phyloP scores from a whole-genome alignment of 2,113 vertebrate species.

The Pteronura brasiliensis region DNA sequence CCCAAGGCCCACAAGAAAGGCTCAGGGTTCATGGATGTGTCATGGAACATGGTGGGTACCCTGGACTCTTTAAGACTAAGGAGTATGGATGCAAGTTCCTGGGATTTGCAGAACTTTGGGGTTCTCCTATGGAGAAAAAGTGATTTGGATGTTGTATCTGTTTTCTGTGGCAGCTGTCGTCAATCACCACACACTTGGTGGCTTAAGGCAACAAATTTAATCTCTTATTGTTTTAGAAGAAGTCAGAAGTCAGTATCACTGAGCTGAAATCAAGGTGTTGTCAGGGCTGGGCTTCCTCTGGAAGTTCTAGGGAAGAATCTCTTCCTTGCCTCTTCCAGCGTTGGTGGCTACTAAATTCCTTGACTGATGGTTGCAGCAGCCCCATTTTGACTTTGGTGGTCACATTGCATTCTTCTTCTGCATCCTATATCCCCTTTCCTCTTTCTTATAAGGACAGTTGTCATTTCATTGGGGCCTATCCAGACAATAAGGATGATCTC shows the following conservation, averaged over 20 bases:
- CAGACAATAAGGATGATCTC: neutral
- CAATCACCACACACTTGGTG: neutral
- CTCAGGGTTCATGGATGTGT: neutral
- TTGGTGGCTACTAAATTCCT: neutral
- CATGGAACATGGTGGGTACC: neutral
- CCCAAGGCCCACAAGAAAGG: neutral
- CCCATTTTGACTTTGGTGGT: neutral
- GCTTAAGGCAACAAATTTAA: neutral
- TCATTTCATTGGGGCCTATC: neutral
- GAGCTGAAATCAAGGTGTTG: neutral
- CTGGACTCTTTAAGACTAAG: neutral
- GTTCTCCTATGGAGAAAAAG: neutral
- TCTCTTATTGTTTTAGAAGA: neutral
- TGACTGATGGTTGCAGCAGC: neutral
- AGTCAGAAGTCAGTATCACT: neutral
- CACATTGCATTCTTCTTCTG: neutral
- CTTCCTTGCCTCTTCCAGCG: neutral
- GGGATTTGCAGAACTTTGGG: neutral
- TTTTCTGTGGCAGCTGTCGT: neutral
- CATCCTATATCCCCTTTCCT: neutral
- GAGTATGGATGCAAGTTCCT: neutral
- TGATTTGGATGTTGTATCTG: neutral
- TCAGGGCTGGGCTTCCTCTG: neutral
- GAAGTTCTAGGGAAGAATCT: neutral
- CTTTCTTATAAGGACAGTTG: neutral